phyloP scores from a whole-genome alignment of 1,140 invertebrate genomes.

The Spodoptera litura region DNA sequence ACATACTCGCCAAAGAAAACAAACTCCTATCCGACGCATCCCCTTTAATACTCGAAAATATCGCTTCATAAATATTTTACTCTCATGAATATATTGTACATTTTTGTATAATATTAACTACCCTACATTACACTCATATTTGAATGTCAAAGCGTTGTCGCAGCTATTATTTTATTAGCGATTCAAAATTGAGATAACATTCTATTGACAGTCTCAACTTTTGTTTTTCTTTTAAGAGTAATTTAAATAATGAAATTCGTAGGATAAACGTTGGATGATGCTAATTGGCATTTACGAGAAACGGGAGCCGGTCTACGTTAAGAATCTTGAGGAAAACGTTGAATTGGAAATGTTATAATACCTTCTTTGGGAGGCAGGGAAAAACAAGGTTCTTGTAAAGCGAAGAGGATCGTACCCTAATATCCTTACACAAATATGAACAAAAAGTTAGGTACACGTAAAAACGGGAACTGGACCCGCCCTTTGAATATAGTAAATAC shows the following conservation, averaged over 20 bases:
- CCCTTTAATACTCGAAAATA: conserved; percentile 53
- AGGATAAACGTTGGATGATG: conserved; percentile 27
- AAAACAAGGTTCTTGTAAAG: conserved; percentile 10
- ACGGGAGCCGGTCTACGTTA: not conserved
- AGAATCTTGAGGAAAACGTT: not conserved
- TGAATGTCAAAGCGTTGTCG: conserved; percentile 31
- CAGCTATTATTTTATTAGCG: conserved; percentile 41
- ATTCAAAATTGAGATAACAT: conserved; percentile 13
- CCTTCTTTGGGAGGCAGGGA: not conserved
- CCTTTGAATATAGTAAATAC: no score
- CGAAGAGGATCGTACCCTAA: not conserved
- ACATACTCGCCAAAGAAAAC: conserved; percentile 50
- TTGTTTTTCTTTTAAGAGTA: conserved; percentile 16
- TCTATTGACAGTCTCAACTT: conserved; percentile 22
- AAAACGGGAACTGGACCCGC: no score
- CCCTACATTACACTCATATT: conserved; percentile 2
- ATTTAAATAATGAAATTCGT: conserved; percentile 29
- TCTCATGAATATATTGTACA: conserved; percentile 61
- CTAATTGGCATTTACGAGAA: conserved; percentile 23
- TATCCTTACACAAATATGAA: conserved; percentile 11
- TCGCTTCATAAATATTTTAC: conserved; percentile 62
- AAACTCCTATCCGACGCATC: conserved; percentile 48
- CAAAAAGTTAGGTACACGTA: no score
- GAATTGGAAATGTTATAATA: conserved; percentile 27
- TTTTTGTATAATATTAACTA: conserved; percentile 47